A percentile compares a stretch with the other conserved stretches of the same genome.
phyloP scores from a whole-genome alignment of 2,888 invertebrate species.

The Latrodectus elegans region DNA sequence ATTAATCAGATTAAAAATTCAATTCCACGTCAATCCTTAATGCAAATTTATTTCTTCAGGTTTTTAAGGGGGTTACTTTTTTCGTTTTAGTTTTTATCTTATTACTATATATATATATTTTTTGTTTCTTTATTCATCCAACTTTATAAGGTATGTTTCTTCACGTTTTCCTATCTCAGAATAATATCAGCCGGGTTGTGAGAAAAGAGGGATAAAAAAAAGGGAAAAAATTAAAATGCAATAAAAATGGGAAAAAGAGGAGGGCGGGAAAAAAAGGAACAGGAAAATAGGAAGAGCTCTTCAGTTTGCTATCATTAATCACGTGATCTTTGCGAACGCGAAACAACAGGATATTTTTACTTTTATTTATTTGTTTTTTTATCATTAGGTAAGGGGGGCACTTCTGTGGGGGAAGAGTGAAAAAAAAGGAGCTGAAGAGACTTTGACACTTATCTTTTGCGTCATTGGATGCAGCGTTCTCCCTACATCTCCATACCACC shows the following conservation, averaged over 20 bases:
- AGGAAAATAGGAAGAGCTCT: constrained; percentile 56
- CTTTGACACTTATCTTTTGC: constrained; percentile 68
- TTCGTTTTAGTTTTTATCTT: constrained; percentile 49
- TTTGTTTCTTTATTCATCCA: constrained; percentile 25
- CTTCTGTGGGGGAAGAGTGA: constrained; percentile 10
- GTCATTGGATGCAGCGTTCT: constrained; percentile 62
- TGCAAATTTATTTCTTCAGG: constrained; percentile 67
- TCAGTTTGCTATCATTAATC: constrained; percentile 67
- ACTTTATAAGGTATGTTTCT: constrained; percentile 18
- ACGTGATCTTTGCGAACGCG: constrained; percentile 62
- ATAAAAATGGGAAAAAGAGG: constrained; percentile 57
- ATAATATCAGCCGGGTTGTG: constrained; percentile 47
- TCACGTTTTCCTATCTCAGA: constrained; percentile 32
- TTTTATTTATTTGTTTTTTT: constrained; percentile 51
- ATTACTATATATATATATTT: constrained; percentile 22
- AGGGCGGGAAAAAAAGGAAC: constrained; percentile 41
- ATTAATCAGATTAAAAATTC: constrained; percentile 69
- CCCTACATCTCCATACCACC: constrained; percentile 21
- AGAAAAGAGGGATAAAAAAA: constrained; percentile 25
- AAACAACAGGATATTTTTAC: constrained; percentile 66
- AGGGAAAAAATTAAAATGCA: constrained; percentile 60
- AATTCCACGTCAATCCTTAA: constrained; percentile 68
- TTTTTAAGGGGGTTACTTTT: constrained; percentile 31
- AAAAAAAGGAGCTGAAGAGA: constrained; percentile 58
- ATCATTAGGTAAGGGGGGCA: constrained; percentile 15